phyloP scores from a whole-genome alignment of 2,888 invertebrate species.

The Loripinus fragilis region DNA sequence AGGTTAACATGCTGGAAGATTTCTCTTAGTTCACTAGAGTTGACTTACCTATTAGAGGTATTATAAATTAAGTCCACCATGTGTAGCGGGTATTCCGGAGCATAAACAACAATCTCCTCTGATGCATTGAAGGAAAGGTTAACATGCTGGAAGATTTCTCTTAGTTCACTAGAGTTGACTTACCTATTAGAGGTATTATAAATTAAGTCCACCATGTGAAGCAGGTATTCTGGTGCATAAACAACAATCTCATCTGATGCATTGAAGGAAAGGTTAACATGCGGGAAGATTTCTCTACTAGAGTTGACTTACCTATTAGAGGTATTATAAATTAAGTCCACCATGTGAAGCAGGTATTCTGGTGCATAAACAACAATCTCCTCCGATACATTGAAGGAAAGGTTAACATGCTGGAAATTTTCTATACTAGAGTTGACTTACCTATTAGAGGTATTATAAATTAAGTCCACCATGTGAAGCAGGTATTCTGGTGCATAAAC shows the following conservation, averaged over 20 bases:
- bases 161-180: too few species aligned
- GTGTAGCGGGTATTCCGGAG: too few species aligned
- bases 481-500: slow-evolving; percentile 96
- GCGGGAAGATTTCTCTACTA: slow-evolving; percentile 91
- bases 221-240: slow-evolving; percentile 94
- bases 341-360: slow-evolving; percentile 91
- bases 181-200: slow-evolving; percentile 89
- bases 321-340: slow-evolving; percentile 89
- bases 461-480: slow-evolving; percentile 89
- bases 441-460: slow-evolving; percentile 89
- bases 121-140: too few species aligned
- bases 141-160: too few species aligned
- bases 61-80: too few species aligned
- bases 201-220: slow-evolving; percentile 90
- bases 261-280: slow-evolving; percentile 87
- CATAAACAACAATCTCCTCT: too few species aligned
- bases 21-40: too few species aligned
- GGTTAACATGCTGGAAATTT: slow-evolving; percentile 90
- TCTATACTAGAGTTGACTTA: too few species aligned
- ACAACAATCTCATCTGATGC: slow-evolving; percentile 92
- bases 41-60: too few species aligned
- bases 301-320: slow-evolving; percentile 88
- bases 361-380: slow-evolving; percentile 95
- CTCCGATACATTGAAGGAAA: slow-evolving; percentile 88
- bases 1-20: too few species aligned